phyloP scores from a whole-genome alignment of 2,888 invertebrate genomes.

The Monoplex corrugatus region DNA sequence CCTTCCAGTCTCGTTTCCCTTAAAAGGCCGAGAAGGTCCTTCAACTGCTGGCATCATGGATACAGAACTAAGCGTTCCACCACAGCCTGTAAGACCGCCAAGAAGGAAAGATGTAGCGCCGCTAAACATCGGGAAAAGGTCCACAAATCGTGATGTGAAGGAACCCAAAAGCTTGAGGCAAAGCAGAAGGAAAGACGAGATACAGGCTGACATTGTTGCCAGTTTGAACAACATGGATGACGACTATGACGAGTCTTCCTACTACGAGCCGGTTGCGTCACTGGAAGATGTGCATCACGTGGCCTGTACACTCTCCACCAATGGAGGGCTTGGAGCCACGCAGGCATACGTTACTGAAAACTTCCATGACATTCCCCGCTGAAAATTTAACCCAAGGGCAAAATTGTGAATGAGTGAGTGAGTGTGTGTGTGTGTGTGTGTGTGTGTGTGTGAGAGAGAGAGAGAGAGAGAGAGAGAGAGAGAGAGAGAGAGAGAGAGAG shows the following conservation, averaged over 20 bases:
- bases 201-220: neutral
- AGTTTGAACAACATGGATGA: neutral
- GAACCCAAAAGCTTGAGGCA: neutral
- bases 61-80: neutral
- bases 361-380: neutral
- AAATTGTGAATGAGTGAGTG: neutral
- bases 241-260: neutral
- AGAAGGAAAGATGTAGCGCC: neutral
- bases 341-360: slow-evolving; percentile 38
- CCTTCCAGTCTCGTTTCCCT: neutral
- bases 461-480: too few species aligned
- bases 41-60: neutral
- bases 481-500: too few species aligned
- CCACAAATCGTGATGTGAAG: neutral
- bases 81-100: neutral
- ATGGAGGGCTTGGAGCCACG: slow-evolving; percentile 10
- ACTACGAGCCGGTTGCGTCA: neutral
- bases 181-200: neutral
- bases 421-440: neutral
- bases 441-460: neutral
- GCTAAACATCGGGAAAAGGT: neutral
- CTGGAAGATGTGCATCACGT: slow-evolving; percentile 27
- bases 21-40: neutral
- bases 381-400: neutral
- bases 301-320: slow-evolving; percentile 40